Base-by-base conservation (phyloP, 2,113 vertebrate species). In the Microtus ochrogaster region DNA sequence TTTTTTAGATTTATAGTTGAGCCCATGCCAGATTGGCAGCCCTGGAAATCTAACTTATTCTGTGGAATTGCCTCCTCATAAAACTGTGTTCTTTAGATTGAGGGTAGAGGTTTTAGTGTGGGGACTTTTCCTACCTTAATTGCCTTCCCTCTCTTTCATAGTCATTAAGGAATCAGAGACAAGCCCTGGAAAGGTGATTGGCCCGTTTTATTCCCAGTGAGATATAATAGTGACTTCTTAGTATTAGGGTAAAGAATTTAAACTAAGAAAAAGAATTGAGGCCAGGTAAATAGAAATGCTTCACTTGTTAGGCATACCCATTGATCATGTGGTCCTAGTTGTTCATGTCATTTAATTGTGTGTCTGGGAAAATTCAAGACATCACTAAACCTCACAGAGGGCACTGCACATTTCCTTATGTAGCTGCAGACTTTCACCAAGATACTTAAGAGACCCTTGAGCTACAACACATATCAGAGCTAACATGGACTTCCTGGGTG, bases 291-390 rank as follows among this genome's bases (percentile, higher is more conserved):
- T 47, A 76, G 26, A 73, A 36, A 89, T 16, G 36, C 30, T 55
- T 93, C 28, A 63, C 81, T 91, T 36, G 79, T 77, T 17, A 73
- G 77, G 28, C 26, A 84, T 3, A 36, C 52, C 26, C 28, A 11
- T 44, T 68, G 90, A 78, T 86, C 77, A 33, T 44, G 21, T 7
- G 41, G 61, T n/a, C 76, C 55, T 55, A 36, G 90, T 92, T 85
- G 82, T 92, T 95, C 94, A 83, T 70, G 65, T 49, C 78, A 73
- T 89, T 82, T 96, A 77, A 55, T 73, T 39, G 72, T 26, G 76
- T 89, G 88, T 70, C 92, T 89, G 58, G 14, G 63, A 65, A 93
- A 81, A 91, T 92, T 74, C 94, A 95, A 96, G 95, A 97, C 96
- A 95, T 92, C 36, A 33, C 84, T 93, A 92, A 47, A 61, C 61